Evolutionary conservation across 2,113 vertebrate genomes (phyloP).

Genomic region (Myrmecophaga tridactyla): DNA sequence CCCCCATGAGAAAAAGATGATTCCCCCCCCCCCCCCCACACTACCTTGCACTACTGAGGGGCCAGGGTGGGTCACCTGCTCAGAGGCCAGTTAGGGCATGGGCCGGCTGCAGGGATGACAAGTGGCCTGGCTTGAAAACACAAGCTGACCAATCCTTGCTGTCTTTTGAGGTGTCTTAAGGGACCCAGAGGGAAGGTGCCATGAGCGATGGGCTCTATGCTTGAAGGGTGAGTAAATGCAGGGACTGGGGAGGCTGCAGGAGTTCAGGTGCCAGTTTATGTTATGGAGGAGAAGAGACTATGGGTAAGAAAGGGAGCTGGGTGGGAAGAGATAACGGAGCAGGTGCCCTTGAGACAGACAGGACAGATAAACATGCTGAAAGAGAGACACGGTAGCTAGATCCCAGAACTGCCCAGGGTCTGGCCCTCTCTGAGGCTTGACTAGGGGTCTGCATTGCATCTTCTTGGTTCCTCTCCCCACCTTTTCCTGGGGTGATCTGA

Average conservation of each 20-base stretch:
- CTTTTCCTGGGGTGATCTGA: not conserved
- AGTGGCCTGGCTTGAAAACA: not conserved
- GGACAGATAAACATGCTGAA: not conserved
- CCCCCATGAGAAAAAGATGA: not conserved
- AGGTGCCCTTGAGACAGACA: no score
- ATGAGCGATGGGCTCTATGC: not conserved
- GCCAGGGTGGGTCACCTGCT: not conserved
- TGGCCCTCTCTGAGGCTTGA: not conserved
- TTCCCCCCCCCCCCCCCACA: not conserved
- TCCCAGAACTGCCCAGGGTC: not conserved
- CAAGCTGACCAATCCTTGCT: not conserved
- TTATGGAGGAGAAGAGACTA: not conserved
- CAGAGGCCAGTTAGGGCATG: not conserved
- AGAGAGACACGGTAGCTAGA: not conserved
- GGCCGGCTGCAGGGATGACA: not conserved
- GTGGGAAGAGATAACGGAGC: not conserved
- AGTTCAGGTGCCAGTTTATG: not conserved
- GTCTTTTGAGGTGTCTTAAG: not conserved
- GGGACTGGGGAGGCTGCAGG: not conserved
- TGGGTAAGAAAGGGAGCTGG: not conserved
- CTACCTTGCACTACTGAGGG: not conserved
- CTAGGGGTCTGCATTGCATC: not conserved
- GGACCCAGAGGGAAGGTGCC: not conserved
- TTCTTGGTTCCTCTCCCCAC: rapidly evolving
- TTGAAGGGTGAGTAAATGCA: not conserved